A percentile compares a stretch with the other conserved stretches of the same genome.
Conservation (phyloP, 2,888 invertebrate genomes). For the Alentia gelatinosa region DNA sequence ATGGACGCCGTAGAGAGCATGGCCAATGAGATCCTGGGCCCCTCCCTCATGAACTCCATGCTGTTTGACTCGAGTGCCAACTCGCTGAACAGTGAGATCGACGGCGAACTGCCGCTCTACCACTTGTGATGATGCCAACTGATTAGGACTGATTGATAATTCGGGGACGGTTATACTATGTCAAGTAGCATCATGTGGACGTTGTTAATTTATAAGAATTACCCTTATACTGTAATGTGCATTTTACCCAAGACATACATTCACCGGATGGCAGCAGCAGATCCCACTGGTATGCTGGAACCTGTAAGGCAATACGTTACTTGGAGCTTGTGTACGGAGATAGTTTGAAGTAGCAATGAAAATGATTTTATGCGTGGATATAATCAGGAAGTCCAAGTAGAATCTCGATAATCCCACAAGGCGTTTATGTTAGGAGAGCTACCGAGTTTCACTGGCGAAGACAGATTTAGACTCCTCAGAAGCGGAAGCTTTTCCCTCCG, state of each 20-base stretch:
- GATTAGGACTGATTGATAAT: background rate
- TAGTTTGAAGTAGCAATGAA: background rate
- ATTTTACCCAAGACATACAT: background rate
- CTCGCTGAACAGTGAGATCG: slow-evolving; percentile 31
- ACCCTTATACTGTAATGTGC: background rate
- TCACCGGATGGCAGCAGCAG: background rate
- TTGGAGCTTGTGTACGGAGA: background rate
- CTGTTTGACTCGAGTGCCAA: slow-evolving; percentile 32
- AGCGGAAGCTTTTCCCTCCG: background rate
- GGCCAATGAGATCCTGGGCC: slow-evolving; percentile 30
- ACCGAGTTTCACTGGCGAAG: background rate
- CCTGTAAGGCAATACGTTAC: background rate
- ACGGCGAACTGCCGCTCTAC: slow-evolving; percentile 31
- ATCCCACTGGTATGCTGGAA: background rate
- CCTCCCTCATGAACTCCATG: slow-evolving; percentile 34
- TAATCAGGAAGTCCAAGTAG: background rate
- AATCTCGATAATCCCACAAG: background rate
- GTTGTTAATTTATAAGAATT: background rate
- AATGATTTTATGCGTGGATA: background rate
- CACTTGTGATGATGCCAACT: slow-evolving; percentile 44
- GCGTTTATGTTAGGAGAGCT: background rate
- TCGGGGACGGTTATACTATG: background rate
- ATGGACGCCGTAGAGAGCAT: slow-evolving; percentile 4
- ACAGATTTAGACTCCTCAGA: background rate
- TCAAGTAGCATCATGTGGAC: background rate